Evolutionary conservation across 1,140 invertebrate genomes (phyloP).

Genomic region (Arctopsyche grandis): DNA sequence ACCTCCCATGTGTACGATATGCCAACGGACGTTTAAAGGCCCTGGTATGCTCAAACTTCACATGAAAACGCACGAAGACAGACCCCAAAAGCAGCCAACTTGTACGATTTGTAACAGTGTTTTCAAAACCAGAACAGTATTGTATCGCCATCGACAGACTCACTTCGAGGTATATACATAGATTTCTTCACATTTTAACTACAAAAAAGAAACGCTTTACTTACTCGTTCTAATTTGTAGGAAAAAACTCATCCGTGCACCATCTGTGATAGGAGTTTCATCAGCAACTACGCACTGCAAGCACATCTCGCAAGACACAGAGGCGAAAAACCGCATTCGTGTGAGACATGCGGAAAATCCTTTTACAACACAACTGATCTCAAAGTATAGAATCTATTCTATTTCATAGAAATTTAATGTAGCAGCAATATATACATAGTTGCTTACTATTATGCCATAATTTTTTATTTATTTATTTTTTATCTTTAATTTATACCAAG

Average conservation of each 20-base stretch:
- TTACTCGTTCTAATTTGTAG: constrained; percentile 28
- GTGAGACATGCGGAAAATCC: constrained; percentile 62
- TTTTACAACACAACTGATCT: constrained; percentile 66
- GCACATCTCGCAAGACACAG: constrained; percentile 64
- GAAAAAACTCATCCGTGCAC: constrained; percentile 65
- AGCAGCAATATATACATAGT: too few relatives aligned
- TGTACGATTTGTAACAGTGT: constrained; percentile 69
- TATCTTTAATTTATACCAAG: too few relatives aligned
- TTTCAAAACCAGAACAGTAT: constrained; percentile 68
- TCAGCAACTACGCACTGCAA: constrained; percentile 63
- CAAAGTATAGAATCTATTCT: constrained; percentile 58
- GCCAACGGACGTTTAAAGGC: constrained; percentile 67
- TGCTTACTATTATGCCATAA: neutral
- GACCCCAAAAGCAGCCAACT: constrained; percentile 66
- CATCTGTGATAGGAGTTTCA: constrained; percentile 65
- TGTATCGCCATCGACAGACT: constrained; percentile 69
- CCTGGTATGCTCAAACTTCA: constrained; percentile 72
- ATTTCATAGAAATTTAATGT: too few relatives aligned
- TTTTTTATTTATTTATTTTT: too few relatives aligned
- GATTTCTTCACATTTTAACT: neutral
- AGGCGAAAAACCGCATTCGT: constrained; percentile 63
- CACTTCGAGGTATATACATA: constrained; percentile 62
- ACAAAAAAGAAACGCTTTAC: neutral
- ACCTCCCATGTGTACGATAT: constrained; percentile 69
- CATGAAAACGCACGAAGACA: constrained; percentile 69